Evolutionary conservation across 2,888 invertebrate genomes (phyloP).

Genomic region (Papilio gigon): DNA sequence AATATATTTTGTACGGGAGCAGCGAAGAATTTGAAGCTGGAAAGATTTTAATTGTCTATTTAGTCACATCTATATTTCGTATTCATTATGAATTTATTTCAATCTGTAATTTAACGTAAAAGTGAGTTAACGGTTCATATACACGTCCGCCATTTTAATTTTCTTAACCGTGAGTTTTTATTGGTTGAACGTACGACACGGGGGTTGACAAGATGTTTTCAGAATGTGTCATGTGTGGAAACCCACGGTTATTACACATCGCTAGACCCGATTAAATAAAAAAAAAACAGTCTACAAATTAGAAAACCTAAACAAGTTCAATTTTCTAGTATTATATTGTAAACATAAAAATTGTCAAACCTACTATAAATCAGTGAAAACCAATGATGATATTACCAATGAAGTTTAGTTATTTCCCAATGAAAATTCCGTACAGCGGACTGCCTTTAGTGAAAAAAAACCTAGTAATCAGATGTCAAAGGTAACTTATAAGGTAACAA

Average conservation of each 20-base stretch:
- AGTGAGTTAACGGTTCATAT: neutral
- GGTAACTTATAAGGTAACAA: neutral
- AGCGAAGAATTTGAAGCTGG: conserved; percentile 36
- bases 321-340: neutral
- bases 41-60: conserved; percentile 38
- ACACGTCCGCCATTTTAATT: neutral
- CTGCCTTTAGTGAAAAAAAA: neutral
- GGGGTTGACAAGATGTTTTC: neutral
- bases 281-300: conserved; percentile 4
- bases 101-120: neutral
- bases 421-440: conserved; percentile 38
- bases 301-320: neutral
- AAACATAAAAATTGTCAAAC: neutral
- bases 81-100: conserved; percentile 7
- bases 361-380: neutral
- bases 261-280: conserved; percentile 31
- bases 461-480: neutral
- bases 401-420: conserved; percentile 22
- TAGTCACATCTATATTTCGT: conserved; percentile 35
- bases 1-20: conserved; percentile 39
- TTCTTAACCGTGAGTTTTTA: neutral
- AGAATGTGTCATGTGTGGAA: neutral
- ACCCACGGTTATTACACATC: conserved; percentile 2
- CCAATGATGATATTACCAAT: neutral
- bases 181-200: no score